Evolutionary conservation across 1,140 invertebrate species (phyloP).

Genomic region (Stenopsyche tienmushanensis): DNA sequence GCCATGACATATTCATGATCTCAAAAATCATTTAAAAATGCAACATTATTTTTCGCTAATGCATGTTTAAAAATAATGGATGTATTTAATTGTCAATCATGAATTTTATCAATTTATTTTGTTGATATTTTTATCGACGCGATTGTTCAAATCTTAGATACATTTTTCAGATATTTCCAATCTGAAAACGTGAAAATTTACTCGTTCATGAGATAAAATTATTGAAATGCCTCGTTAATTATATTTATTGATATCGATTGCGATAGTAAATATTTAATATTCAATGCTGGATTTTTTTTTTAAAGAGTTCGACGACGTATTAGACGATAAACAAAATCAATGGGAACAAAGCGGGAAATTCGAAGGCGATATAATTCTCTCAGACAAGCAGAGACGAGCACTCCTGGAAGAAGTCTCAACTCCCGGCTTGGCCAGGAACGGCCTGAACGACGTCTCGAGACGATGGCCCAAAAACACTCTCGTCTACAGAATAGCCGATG

Average conservation of each 20-base stretch:
- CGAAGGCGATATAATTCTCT: conserved; percentile 55
- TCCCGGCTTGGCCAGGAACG: conserved; percentile 57
- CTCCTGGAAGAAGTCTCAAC: conserved; percentile 51
- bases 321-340: conserved; percentile 47
- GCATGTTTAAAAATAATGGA: no score
- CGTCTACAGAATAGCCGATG: conserved; percentile 63
- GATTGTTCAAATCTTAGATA: no score
- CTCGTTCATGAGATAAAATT: not conserved
- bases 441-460: conserved; percentile 58
- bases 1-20: no score
- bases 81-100: no score
- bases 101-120: no score
- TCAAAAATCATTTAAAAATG: no score
- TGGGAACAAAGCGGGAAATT: conserved; percentile 58
- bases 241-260: not conserved
- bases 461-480: conserved; percentile 66
- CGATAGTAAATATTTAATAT: not conserved
- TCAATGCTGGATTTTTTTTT: not conserved
- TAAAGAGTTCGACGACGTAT: conserved; percentile 48
- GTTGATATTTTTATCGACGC: no score
- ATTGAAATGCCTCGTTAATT: not conserved
- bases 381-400: conserved; percentile 49
- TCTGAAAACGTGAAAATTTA: no score
- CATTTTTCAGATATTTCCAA: no score
- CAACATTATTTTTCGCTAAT: no score